Percentiles rank a stretch among this genome's conserved stretches.
phyloP scores from a whole-genome alignment of 2,888 invertebrate genomes.

The Galerucella pusilla region DNA sequence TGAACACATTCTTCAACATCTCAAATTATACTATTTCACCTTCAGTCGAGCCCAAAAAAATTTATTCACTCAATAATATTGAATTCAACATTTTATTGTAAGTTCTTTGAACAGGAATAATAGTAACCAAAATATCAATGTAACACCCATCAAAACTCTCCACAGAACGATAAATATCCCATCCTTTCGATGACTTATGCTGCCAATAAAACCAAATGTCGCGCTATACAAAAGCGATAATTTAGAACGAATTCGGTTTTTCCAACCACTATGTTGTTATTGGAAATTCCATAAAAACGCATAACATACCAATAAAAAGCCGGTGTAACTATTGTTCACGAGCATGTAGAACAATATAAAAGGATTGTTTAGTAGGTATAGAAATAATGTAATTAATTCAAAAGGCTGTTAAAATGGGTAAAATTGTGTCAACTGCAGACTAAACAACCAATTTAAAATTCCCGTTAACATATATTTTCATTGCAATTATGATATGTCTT shows the following conservation, averaged over 20 bases:
- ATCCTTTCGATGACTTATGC: not conserved
- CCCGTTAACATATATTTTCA: too few relatives aligned
- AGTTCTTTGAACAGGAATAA: not conserved
- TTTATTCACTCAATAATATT: too few relatives aligned
- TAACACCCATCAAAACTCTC: not conserved
- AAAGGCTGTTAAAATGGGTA: too few relatives aligned
- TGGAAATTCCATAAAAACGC: constrained; percentile 4
- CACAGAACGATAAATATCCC: not conserved
- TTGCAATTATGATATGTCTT: too few relatives aligned
- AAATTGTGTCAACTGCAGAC: too few relatives aligned
- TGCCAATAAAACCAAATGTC: constrained; percentile 2
- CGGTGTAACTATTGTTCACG: not conserved
- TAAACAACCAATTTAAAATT: too few relatives aligned
- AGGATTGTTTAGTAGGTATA: not conserved
- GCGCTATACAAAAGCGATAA: not conserved
- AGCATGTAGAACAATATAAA: not conserved
- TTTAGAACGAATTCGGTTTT: constrained; percentile 1
- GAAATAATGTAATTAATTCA: too few relatives aligned
- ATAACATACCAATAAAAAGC: not conserved
- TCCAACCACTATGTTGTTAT: constrained; percentile 2
- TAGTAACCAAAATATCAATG: not conserved
- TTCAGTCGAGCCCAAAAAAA: too few relatives aligned
- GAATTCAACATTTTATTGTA: too few relatives aligned
- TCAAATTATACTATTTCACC: too few relatives aligned
- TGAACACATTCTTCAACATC: too few relatives aligned